Base-by-base conservation (phyloP, 2,797 vertebrate genomes). In the Pseudomugil gertrudae region DNA sequence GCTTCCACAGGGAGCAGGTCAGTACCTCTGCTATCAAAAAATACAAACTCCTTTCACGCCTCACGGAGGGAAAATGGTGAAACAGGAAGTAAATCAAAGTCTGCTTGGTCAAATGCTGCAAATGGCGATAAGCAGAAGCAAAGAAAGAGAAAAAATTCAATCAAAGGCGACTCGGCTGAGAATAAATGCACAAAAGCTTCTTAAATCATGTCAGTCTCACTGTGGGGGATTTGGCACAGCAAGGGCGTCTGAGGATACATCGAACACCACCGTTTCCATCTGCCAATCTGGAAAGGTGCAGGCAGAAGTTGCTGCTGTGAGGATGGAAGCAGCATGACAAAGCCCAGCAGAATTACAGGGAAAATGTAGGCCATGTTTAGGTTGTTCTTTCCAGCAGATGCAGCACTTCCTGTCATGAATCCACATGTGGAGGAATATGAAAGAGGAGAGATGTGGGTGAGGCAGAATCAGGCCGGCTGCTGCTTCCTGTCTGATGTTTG, bases 191-290 rank as follows among this genome's bases (percentile, higher is more conserved):
- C 82, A 82, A 86, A 87, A 84, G 87, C 86, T 87, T 80, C 83
- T 90, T 84, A 89, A 84, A 88, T 88, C 77, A 78, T 57, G 84
- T 85, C 87, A 84, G 89, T 79, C 80, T 82, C 87, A 86, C 87
- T 84, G 81, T 75, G 55, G 69, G 86, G 89, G 89, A 80, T 87
- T 87, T 82, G 80, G 85, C 75, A 65, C 0, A 62, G 67, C 82
- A 35, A 67, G 66, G 74, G 66, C 38, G 67, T 74, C 75, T 79
- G 78, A 76, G 70, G 75, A 88, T 81, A 69, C 77, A 85, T 92
- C 90, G 88, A 82, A 90, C 84, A 56, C 47, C 80, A 81, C 3
- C 76, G 69, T 73, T 79, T 84, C 84, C 83, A 82, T 89, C 84
- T 84, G 88, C 78, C 87, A 87, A 83, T 72, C 81, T 74, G 66